phyloP scores from a whole-genome alignment of 1,140 invertebrate species.

The Lethocerus indicus region DNA sequence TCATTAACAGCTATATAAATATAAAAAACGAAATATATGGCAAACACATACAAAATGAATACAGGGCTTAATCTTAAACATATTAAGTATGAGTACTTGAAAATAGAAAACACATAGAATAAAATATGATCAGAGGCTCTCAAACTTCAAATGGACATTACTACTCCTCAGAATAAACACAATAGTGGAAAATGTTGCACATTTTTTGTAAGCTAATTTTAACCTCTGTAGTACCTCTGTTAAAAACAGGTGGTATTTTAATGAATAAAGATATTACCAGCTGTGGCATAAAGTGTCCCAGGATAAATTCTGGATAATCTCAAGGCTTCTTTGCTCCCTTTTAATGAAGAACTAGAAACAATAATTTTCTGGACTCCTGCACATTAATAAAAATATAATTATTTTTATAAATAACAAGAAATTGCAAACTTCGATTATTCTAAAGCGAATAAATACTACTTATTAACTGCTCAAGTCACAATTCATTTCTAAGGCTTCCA shows the following conservation, averaged over 20 bases:
- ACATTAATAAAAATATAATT: slow-evolving; percentile 11
- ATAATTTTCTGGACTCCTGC: slow-evolving; percentile 85
- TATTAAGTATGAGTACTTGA: not conserved
- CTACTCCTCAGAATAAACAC: not conserved
- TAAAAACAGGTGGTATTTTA: slow-evolving; percentile 4
- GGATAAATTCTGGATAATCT: slow-evolving; percentile 75
- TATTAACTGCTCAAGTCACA: too few species aligned
- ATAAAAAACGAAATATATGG: not conserved
- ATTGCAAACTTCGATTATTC: not conserved
- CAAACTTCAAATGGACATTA: not conserved
- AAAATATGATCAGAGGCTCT: not conserved
- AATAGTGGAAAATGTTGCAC: not conserved
- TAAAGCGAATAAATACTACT: not conserved
- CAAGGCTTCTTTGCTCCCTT: slow-evolving; percentile 77
- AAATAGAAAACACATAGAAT: not conserved
- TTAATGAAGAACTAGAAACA: slow-evolving; percentile 77
- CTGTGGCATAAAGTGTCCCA: slow-evolving; percentile 78
- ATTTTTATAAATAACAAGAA: not conserved
- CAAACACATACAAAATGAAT: not conserved
- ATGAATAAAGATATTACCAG: slow-evolving; percentile 37
- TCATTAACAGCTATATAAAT: not conserved
- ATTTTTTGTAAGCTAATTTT: not conserved
- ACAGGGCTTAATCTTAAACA: not conserved
- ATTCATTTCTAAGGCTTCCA: too few species aligned
- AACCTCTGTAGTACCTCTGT: not conserved